Conservation (phyloP, 2,888 invertebrate species). For the Portevinia maculata region DNA sequence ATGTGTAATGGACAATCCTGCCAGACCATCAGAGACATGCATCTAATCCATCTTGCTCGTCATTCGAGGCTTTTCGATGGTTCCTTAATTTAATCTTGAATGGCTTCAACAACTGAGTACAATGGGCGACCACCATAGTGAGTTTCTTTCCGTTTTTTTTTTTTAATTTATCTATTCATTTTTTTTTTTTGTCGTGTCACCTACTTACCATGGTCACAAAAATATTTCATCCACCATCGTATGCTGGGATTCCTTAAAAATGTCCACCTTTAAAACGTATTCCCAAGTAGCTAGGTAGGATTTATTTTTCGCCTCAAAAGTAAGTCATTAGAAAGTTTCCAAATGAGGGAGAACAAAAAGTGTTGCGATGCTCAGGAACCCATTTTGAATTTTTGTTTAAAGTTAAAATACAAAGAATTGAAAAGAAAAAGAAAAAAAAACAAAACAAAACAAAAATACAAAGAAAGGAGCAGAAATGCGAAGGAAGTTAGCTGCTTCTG, state of each 20-base stretch:
- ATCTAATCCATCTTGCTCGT: constrained; percentile 49
- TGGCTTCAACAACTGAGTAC: constrained; percentile 60
- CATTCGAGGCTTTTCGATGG: constrained; percentile 46
- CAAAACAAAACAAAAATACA: constrained; percentile 49
- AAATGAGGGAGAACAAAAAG: constrained; percentile 62
- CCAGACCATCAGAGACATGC: constrained; percentile 26
- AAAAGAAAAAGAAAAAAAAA: no score
- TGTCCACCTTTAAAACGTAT: constrained; percentile 50
- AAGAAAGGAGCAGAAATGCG: constrained; percentile 40
- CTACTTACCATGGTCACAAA: constrained; percentile 61
- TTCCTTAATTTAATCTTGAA: constrained; percentile 61
- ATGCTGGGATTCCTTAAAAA: constrained; percentile 55
- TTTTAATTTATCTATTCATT: no score
- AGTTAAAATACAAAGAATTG: constrained; percentile 30
- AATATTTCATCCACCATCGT: constrained; percentile 40
- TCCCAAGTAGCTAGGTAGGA: constrained; percentile 51
- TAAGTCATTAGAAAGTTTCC: constrained; percentile 67
- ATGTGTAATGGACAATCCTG: constrained; percentile 42
- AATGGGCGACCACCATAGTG: constrained; percentile 28
- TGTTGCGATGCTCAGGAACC: constrained; percentile 66
- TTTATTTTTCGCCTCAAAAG: constrained; percentile 33
- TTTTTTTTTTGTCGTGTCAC: constrained; percentile 51
- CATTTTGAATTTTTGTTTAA: constrained; percentile 68
- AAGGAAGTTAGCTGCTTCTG: constrained; percentile 38
- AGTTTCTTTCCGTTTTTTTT: constrained; percentile 24